phyloP scores from a whole-genome alignment of 2,888 invertebrate species.

The Dryomyza anilis region DNA sequence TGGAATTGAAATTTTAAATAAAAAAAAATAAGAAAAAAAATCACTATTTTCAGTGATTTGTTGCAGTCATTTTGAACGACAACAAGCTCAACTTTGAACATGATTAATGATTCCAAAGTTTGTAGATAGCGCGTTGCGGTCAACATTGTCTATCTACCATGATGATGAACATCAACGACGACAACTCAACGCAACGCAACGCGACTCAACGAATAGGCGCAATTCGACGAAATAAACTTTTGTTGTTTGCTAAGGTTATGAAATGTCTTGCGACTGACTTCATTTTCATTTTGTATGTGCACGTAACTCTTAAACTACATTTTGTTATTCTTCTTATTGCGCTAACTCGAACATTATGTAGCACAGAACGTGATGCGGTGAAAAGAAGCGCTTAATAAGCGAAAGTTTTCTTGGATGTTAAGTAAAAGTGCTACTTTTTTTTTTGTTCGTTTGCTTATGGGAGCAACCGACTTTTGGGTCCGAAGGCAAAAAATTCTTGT shows the following conservation, averaged over 20 bases:
- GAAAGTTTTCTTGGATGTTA: too few relatives aligned
- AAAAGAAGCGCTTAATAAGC: slow-evolving; percentile 4
- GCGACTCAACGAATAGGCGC: too few relatives aligned
- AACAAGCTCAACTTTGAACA: not conserved
- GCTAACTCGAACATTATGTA: not conserved
- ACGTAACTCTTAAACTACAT: too few relatives aligned
- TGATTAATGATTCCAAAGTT: too few relatives aligned
- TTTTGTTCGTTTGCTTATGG: not conserved
- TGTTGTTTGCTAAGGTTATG: too few relatives aligned
- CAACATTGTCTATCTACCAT: not conserved
- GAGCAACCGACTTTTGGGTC: not conserved
- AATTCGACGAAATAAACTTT: too few relatives aligned
- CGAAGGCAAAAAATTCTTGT: not conserved
- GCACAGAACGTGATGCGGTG: slow-evolving; percentile 5
- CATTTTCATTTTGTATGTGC: too few relatives aligned
- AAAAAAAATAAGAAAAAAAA: not conserved
- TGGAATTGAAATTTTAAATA: too few relatives aligned
- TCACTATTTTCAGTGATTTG: slow-evolving; percentile 17
- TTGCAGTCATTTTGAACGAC: not conserved
- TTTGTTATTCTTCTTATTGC: not conserved
- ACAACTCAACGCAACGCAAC: not conserved
- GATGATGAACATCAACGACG: not conserved
- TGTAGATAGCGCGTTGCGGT: not conserved
- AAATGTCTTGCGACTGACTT: too few relatives aligned
- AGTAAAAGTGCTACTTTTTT: too few relatives aligned